Evolutionary conservation across 2,113 vertebrate species (phyloP), one percentile per base, ranked within the genome.

Genomic region (Malurus alboscapulatus): DNA sequence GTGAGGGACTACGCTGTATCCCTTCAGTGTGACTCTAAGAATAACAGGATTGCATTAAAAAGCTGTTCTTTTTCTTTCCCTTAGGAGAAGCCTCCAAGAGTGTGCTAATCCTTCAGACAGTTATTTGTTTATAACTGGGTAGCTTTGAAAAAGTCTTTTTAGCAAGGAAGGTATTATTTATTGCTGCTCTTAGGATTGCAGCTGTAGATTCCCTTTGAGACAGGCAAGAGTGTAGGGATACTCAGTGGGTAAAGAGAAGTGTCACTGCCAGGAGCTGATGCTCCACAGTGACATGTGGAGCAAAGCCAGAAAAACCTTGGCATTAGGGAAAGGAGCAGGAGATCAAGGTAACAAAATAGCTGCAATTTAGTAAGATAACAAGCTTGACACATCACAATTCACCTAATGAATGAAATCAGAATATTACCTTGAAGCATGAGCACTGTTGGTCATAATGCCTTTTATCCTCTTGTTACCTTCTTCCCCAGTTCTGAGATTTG

Each of bases 1-100:
- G 26, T 0, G 0, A 71, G 45, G 32, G 34, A 59, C 38, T 58
- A 34, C 7, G 14, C 48, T 1, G 2, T 25, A 51, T 55, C 25
- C 14, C 30, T 69, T 69, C 5, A 0, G 15, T 12, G 8, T 7
- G 30, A 38, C 32, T 65, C 8, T 38, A 27, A 27, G 24, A 42
- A 44, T 38, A 84, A 29, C 5, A 26, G 53, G 26, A 50, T 50
- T 55, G 19, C 48, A 76, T 59, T 69, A 27, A 77, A 77, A 55
- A 69, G 19, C 1, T 40, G 4, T 34, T 72, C 17, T 44, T 57
- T 80, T 80, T 76, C 50, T 69, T 87, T 14, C 27, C 5, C 8
- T 14, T 21, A 30, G 16, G 4, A 62, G 32, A 84, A 53, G 58
- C 20, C 55, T 54, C 57, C 76, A 20, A 27, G 42, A 6, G 12